phyloP scores from a whole-genome alignment of 1,140 invertebrate species.

The Eupeodes corollae region DNA sequence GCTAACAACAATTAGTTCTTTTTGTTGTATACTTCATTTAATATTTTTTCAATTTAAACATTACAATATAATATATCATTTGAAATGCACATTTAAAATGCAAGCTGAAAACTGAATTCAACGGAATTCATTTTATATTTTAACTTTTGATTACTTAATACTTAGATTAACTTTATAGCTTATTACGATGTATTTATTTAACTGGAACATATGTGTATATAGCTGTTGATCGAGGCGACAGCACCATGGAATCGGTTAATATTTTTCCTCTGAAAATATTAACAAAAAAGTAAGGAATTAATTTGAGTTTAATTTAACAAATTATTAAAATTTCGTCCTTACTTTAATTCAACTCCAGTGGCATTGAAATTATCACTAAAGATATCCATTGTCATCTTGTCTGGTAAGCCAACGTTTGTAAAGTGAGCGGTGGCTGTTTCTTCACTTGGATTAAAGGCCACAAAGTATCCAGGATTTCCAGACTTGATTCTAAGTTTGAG shows the following conservation, averaged over 20 bases:
- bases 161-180: not conserved
- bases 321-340: constrained; percentile 23
- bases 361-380: constrained; percentile 44
- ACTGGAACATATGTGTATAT: constrained; percentile 40
- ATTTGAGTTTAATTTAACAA: constrained; percentile 9
- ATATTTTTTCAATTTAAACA: too few relatives aligned
- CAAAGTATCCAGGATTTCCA: constrained; percentile 56
- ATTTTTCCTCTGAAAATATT: constrained; percentile 25
- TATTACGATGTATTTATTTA: constrained; percentile 20
- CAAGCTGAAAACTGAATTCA: too few relatives aligned
- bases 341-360: constrained; percentile 33
- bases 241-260: constrained; percentile 20
- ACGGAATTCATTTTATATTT: too few relatives aligned
- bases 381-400: constrained; percentile 45
- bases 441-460: constrained; percentile 49
- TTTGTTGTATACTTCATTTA: too few relatives aligned
- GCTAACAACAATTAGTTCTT: too few relatives aligned
- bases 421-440: constrained; percentile 40
- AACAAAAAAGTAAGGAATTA: constrained; percentile 8
- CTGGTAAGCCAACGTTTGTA: constrained; percentile 36
- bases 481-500: constrained; percentile 45
- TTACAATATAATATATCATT: too few relatives aligned
- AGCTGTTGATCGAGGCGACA: constrained; percentile 38
- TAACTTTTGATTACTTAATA: too few relatives aligned
- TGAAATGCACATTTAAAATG: too few relatives aligned